These are phyloP conservation scores for Zaprionus lachaisei DNA, from an alignment of 1,140 invertebrate genomes.

Conservation along the genomic window DNA sequence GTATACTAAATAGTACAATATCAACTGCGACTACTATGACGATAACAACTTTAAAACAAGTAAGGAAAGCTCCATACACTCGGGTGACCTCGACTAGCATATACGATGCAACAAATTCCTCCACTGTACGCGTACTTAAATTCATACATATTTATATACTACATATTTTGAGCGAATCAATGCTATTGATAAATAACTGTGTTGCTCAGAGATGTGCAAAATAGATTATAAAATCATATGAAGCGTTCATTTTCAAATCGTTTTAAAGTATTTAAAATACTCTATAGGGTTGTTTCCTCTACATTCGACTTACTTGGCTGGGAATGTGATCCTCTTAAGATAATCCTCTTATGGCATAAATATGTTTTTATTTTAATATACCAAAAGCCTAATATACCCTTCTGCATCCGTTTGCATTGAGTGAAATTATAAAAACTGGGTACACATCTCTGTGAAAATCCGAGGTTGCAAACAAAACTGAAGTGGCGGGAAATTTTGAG, in stretches of 20 bases:
- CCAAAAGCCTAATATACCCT: neutral
- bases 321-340: too few species aligned
- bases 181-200: neutral
- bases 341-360: neutral
- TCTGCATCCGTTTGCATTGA: neutral
- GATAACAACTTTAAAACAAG: conserved; percentile 2
- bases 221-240: neutral
- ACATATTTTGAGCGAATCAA: too few species aligned
- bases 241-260: neutral
- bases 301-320: neutral
- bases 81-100: neutral
- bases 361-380: neutral
- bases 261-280: neutral
- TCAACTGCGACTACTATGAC: neutral
- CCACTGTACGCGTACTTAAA: too few species aligned
- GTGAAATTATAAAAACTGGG: conserved; percentile 54
- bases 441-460: conserved; percentile 52
- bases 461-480: conserved; percentile 72
- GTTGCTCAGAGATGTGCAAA: neutral
- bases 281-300: neutral
- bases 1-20: neutral
- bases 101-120: neutral
- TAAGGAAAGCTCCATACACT: neutral
- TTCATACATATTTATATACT: too few species aligned
- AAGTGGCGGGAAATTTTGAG: conserved; percentile 81